These are phyloP conservation scores for Salmo trutta DNA, from an alignment of 2,797 vertebrate species.

Conservation along the genomic window DNA sequence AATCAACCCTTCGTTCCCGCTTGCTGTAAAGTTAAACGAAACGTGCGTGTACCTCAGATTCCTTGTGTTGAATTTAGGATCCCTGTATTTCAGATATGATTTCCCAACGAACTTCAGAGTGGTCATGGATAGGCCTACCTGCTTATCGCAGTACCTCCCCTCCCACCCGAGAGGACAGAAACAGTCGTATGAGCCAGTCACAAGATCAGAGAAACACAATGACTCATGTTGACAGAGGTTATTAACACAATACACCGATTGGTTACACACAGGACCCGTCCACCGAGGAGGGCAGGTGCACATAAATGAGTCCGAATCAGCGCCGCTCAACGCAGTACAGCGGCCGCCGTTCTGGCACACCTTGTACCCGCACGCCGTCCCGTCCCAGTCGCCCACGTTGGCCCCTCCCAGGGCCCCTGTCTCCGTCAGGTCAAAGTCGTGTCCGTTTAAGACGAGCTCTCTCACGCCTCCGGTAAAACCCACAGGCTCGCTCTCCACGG, in stretches of 20 bases:
- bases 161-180: slow-evolving; percentile 79
- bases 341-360: slow-evolving; percentile 79
- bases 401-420: slow-evolving; percentile 74
- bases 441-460: slow-evolving; percentile 77
- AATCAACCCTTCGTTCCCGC: slow-evolving; percentile 74
- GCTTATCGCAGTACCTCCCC: slow-evolving; percentile 75
- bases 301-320: slow-evolving; percentile 60
- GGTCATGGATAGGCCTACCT: slow-evolving; percentile 67
- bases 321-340: slow-evolving; percentile 59
- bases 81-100: slow-evolving; percentile 83
- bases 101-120: slow-evolving; percentile 76
- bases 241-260: slow-evolving; percentile 72
- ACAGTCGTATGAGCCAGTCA: slow-evolving; percentile 74
- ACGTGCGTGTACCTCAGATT: slow-evolving; percentile 74
- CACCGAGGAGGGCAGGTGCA: slow-evolving; percentile 78
- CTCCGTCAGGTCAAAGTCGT: slow-evolving; percentile 79
- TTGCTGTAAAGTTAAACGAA: slow-evolving; percentile 79
- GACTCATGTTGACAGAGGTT: slow-evolving; percentile 74
- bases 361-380: slow-evolving; percentile 81
- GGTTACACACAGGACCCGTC: slow-evolving; percentile 77
- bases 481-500: slow-evolving; percentile 70
- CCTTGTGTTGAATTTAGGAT: slow-evolving; percentile 73
- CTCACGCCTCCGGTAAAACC: slow-evolving; percentile 82
- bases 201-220: slow-evolving; percentile 67
- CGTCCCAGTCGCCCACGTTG: slow-evolving; percentile 86